These are phyloP conservation scores for Chrysoperla carnea DNA, from an alignment of 1,140 invertebrate genomes.

Conservation along the genomic window DNA sequence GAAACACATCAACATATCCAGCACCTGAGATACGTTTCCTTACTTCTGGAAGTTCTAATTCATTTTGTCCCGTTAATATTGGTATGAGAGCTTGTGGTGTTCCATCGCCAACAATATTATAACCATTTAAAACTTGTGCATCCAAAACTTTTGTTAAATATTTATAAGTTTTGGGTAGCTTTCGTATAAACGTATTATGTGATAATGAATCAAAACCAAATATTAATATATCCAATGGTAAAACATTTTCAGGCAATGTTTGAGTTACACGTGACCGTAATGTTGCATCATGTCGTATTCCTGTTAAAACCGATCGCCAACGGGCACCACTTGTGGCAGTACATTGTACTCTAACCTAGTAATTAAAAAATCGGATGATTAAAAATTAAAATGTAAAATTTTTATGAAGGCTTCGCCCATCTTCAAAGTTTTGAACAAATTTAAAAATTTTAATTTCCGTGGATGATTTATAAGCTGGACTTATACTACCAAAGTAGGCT, in stretches of 20 bases:
- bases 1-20: slow-evolving; percentile 57
- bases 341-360: slow-evolving; percentile 14
- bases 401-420: slow-evolving; percentile 9
- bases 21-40: slow-evolving; percentile 48
- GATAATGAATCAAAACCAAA: slow-evolving; percentile 86
- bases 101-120: slow-evolving; percentile 85
- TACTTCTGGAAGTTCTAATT: slow-evolving; percentile 73
- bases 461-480: no score
- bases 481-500: no score
- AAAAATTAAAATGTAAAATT: slow-evolving; percentile 3
- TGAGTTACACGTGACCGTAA: slow-evolving; percentile 26
- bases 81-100: slow-evolving; percentile 86
- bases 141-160: slow-evolving; percentile 54
- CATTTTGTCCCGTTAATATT: slow-evolving; percentile 75
- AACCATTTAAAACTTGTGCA: slow-evolving; percentile 52
- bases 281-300: slow-evolving; percentile 29
- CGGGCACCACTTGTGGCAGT: slow-evolving; percentile 15
- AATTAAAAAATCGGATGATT: background rate
- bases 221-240: slow-evolving; percentile 65
- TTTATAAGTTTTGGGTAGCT: slow-evolving; percentile 63
- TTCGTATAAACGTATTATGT: slow-evolving; percentile 67
- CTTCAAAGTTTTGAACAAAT: background rate
- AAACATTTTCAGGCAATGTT: slow-evolving; percentile 26
- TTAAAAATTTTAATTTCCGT: no score
- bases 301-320: slow-evolving; percentile 38